Evolutionary conservation across 2,888 invertebrate genomes (phyloP).

Genomic region (Harmothoe impar): DNA sequence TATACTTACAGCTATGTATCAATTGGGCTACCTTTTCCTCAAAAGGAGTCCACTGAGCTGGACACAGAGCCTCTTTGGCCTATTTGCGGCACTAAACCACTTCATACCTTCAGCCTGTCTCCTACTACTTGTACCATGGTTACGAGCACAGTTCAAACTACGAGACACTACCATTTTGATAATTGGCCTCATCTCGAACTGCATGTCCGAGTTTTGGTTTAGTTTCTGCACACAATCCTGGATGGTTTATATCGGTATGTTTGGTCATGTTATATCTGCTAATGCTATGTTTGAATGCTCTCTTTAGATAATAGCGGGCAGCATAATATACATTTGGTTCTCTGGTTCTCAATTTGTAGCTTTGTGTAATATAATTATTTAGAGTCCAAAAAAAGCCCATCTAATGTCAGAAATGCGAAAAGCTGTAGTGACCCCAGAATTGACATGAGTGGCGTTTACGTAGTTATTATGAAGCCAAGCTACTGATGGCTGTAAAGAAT

Average conservation of each 20-base stretch:
- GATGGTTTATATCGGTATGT: constrained; percentile 11
- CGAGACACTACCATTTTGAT: constrained; percentile 13
- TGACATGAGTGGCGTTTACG: no score
- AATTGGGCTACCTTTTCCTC: constrained; percentile 14
- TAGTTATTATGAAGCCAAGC: no score
- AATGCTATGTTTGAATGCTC: no score
- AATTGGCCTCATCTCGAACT: neutral
- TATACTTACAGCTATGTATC: neutral
- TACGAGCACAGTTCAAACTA: neutral
- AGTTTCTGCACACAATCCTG: constrained; percentile 14
- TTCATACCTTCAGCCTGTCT: neutral
- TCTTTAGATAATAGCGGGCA: no score
- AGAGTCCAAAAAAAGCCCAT: no score
- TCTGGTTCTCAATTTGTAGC: no score
- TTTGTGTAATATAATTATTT: no score
- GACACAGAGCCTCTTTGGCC: neutral
- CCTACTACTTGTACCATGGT: neutral
- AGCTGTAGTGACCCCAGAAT: no score
- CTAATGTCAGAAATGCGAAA: no score
- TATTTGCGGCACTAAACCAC: neutral
- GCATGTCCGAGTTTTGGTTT: constrained; percentile 17
- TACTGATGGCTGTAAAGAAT: no score
- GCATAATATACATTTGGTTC: no score
- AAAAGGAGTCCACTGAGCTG: constrained; percentile 35
- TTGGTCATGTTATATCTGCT: no score